phyloP scores from a whole-genome alignment of 2,888 invertebrate species.

The Heliconius cydno region DNA sequence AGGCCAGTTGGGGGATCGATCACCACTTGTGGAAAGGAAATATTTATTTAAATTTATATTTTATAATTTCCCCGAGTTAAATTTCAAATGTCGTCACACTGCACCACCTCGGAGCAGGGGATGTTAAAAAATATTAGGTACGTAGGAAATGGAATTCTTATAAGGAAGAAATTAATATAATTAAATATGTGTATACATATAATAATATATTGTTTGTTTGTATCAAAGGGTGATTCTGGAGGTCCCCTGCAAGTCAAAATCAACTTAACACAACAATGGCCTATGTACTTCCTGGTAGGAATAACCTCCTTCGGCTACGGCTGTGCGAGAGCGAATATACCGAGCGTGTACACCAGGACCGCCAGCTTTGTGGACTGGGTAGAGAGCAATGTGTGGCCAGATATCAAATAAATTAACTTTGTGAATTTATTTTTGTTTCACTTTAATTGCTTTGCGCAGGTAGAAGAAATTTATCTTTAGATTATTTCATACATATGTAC shows the following conservation, averaged over 20 bases:
- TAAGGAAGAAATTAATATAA: too few species aligned
- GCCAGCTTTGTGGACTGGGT: background rate
- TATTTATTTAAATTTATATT: too few species aligned
- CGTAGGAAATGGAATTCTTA: too few species aligned
- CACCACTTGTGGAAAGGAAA: too few species aligned
- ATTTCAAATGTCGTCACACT: too few species aligned
- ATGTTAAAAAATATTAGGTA: too few species aligned
- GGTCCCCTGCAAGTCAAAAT: constrained; percentile 1
- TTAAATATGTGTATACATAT: too few species aligned
- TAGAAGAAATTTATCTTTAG: too few species aligned
- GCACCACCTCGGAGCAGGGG: too few species aligned
- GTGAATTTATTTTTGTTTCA: background rate
- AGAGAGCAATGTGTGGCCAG: background rate
- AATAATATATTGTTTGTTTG: background rate
- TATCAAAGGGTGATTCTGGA: background rate
- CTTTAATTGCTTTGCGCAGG: background rate
- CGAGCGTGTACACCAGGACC: background rate
- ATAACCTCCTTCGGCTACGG: constrained; percentile 11
- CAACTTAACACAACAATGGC: background rate
- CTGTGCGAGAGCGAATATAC: background rate
- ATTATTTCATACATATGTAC: too few species aligned
- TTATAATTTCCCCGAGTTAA: too few species aligned
- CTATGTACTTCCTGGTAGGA: background rate
- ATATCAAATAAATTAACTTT: background rate
- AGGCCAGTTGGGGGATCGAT: too few species aligned